Conservation (phyloP, 2,888 invertebrate genomes). For the Cantharis rufa region DNA sequence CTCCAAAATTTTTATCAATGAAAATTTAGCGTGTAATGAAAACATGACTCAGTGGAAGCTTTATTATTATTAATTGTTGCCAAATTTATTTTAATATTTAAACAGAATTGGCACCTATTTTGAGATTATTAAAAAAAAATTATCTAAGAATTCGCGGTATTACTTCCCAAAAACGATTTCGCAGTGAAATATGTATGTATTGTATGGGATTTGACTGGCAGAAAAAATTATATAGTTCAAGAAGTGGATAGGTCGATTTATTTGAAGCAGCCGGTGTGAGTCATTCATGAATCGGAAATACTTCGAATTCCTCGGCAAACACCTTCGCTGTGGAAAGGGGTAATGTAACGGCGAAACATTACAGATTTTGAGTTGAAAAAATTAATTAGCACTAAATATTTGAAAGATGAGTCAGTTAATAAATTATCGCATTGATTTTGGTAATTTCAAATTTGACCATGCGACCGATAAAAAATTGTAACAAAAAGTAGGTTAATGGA, state of each 20-base stretch:
- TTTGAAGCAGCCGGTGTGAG: conserved; percentile 24
- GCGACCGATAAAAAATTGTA: background rate
- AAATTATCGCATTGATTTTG: background rate
- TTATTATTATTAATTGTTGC: background rate
- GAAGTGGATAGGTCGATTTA: conserved; percentile 21
- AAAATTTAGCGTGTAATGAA: background rate
- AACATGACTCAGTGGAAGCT: background rate
- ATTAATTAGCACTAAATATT: background rate
- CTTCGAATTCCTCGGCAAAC: conserved; percentile 29
- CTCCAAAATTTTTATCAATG: background rate
- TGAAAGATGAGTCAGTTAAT: background rate
- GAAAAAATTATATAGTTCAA: conserved; percentile 2
- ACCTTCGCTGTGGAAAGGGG: conserved; percentile 6
- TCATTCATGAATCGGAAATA: conserved; percentile 35
- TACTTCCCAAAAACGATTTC: background rate
- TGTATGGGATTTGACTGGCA: background rate
- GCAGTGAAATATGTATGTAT: background rate
- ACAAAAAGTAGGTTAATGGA: background rate
- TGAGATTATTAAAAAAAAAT: background rate
- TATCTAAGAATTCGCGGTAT: background rate
- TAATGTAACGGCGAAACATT: background rate
- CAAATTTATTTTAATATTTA: background rate
- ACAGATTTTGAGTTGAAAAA: conserved; percentile 2
- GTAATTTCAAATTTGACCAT: background rate
- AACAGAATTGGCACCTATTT: background rate